A percentile compares a stretch with the other conserved stretches of the same genome.
phyloP scores from a whole-genome alignment of 2,113 vertebrate species.

The Atrichornis clamosus region DNA sequence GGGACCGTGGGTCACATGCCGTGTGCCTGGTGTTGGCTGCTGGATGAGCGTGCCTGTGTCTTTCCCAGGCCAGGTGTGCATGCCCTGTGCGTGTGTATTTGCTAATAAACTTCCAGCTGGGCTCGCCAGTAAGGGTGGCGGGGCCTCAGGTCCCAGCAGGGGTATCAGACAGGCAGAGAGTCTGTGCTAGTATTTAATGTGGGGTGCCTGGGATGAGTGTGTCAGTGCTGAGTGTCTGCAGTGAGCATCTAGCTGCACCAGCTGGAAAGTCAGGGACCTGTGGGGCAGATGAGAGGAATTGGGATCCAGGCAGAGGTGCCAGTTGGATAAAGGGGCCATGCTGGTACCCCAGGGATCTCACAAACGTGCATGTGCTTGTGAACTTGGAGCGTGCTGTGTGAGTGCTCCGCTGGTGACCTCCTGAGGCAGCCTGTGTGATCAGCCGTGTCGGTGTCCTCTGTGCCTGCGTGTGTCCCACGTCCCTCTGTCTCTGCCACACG shows the following conservation, averaged over 20 bases:
- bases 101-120: not conserved
- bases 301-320: not conserved
- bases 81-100: accelerated
- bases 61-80: accelerated
- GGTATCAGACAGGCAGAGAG: not conserved
- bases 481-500: accelerated
- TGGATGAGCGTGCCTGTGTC: not conserved
- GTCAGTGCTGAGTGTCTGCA: accelerated
- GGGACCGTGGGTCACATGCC: accelerated
- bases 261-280: accelerated
- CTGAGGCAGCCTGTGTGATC: not conserved
- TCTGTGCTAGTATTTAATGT: not conserved
- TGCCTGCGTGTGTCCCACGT: accelerated
- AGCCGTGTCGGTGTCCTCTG: accelerated
- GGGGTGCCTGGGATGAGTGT: accelerated
- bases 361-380: not conserved
- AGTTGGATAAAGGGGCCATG: accelerated
- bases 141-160: accelerated
- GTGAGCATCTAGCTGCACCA: not conserved
- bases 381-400: accelerated
- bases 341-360: not conserved
- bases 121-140: not conserved
- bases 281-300: accelerated
- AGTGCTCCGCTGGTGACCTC: not conserved
- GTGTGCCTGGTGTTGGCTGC: accelerated